These are phyloP conservation scores for Otis tarda DNA, from an alignment of 2,113 vertebrate genomes.

Conservation along the genomic window DNA sequence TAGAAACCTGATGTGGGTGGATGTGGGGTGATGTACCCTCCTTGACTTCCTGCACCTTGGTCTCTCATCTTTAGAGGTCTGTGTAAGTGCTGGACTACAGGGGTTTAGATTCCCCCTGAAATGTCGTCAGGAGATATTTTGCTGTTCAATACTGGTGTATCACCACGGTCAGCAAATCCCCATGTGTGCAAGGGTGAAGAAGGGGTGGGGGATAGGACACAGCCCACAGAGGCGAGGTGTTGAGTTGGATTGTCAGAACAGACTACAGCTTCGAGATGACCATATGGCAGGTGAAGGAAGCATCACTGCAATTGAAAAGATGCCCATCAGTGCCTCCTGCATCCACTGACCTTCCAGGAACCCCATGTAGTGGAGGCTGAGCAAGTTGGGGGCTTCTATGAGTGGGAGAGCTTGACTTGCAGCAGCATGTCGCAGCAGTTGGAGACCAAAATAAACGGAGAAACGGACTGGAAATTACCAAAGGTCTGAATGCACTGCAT, in stretches of 20 bases:
- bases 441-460: neutral
- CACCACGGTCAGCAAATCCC: neutral
- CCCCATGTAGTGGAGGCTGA: neutral
- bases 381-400: neutral
- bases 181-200: neutral
- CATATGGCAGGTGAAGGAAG: neutral
- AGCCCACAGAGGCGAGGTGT: neutral
- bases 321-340: accelerated
- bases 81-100: neutral
- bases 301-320: neutral
- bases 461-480: neutral
- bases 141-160: neutral
- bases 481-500: neutral
- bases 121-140: neutral
- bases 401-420: neutral
- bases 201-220: neutral
- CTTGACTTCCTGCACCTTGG: accelerated
- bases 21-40: neutral
- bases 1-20: neutral
- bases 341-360: neutral
- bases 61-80: neutral
- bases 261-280: neutral
- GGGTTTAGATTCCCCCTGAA: neutral
- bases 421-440: neutral
- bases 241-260: neutral